Conservation (phyloP, 2,797 vertebrate species). For the Trachops cirrhosus region DNA sequence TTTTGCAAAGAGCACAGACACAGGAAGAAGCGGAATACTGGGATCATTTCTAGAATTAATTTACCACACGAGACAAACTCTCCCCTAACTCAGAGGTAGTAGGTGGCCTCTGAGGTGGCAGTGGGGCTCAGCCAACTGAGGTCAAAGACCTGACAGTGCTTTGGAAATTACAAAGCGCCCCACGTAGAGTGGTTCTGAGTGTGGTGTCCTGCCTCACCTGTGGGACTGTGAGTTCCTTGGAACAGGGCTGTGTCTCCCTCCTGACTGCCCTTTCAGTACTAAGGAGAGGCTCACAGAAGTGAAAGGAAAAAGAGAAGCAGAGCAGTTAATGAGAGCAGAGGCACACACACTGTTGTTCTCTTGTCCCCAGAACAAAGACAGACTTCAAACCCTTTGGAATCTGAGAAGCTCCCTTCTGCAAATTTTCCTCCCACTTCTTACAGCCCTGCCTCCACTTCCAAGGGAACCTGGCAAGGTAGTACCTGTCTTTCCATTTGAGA, state of each 20-base stretch:
- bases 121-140: background rate
- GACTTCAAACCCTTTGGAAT: background rate
- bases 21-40: background rate
- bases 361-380: background rate
- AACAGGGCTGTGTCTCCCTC: background rate
- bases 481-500: background rate
- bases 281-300: background rate
- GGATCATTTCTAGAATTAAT: background rate
- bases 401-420: background rate
- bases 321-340: background rate
- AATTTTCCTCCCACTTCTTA: background rate
- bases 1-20: background rate
- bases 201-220: background rate
- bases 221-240: background rate
- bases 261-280: background rate
- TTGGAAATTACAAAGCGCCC: background rate
- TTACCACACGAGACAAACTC: background rate
- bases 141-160: background rate
- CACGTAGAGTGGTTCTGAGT: background rate
- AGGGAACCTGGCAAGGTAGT: background rate
- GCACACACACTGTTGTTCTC: background rate
- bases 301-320: background rate
- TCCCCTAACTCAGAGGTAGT: background rate
- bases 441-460: background rate
- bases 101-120: background rate